Evolutionary conservation across 2,888 invertebrate genomes (phyloP).

Genomic region (Mythimna loreyi): DNA sequence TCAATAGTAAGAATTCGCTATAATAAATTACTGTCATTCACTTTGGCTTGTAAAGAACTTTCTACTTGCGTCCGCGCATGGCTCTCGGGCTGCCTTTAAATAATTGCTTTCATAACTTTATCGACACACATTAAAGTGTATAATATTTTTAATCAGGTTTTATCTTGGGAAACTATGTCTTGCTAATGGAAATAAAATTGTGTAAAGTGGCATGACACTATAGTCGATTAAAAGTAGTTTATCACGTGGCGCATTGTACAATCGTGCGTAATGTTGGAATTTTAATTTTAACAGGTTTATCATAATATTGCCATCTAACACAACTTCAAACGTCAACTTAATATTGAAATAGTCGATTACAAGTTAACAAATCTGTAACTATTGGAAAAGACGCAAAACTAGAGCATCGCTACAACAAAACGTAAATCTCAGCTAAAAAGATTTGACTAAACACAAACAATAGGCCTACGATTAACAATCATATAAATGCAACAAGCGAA

Average conservation of each 20-base stretch:
- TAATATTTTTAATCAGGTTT: constrained; percentile 26
- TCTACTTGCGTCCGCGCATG: constrained; percentile 72
- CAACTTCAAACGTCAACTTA: not conserved
- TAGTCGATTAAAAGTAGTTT: not conserved
- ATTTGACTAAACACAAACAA: constrained; percentile 16
- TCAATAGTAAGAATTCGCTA: constrained; percentile 60
- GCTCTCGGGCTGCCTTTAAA: constrained; percentile 39
- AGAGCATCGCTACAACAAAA: not conserved
- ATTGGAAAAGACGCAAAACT: not conserved
- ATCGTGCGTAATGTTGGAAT: not conserved
- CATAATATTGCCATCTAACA: not conserved
- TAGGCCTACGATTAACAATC: constrained; percentile 14
- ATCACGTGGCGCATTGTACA: not conserved
- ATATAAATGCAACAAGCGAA: constrained; percentile 24
- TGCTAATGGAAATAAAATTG: not conserved
- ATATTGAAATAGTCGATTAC: not conserved
- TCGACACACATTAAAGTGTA: constrained; percentile 37
- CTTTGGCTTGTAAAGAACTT: constrained; percentile 78
- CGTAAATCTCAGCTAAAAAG: constrained; percentile 16
- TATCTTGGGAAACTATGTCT: constrained; percentile 10
- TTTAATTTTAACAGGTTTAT: not conserved
- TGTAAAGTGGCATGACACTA: constrained; percentile 12
- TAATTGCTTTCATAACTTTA: constrained; percentile 59
- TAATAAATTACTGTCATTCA: constrained; percentile 76
- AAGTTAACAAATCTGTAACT: not conserved